phyloP scores from a whole-genome alignment of 1,140 invertebrate genomes.

The Colletes gigas region DNA sequence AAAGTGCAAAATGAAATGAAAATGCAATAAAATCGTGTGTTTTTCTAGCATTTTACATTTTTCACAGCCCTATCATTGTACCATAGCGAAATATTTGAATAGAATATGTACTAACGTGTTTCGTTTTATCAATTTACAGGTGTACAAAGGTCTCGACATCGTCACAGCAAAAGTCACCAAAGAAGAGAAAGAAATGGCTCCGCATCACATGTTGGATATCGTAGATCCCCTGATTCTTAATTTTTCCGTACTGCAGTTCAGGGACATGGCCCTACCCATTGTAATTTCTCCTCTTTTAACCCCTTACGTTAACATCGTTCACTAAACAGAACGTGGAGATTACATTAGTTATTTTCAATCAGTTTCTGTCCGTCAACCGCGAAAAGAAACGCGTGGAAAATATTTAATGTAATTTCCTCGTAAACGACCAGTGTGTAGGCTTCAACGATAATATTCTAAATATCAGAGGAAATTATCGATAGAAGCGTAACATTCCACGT shows the following conservation, averaged over 20 bases:
- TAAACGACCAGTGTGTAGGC: background rate
- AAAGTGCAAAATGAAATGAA: too few relatives aligned
- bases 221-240: constrained; percentile 87
- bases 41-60: too few relatives aligned
- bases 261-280: constrained; percentile 89
- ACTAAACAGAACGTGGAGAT: too few relatives aligned
- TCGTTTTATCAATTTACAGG: constrained; percentile 82
- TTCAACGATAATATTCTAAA: too few relatives aligned
- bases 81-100: too few relatives aligned
- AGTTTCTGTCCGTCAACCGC: too few relatives aligned
- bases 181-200: constrained; percentile 88
- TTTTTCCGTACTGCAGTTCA: constrained; percentile 94
- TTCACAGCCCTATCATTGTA: too few relatives aligned
- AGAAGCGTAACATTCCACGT: background rate
- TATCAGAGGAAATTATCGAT: too few relatives aligned
- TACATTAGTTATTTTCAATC: too few relatives aligned
- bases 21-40: too few relatives aligned
- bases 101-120: too few relatives aligned
- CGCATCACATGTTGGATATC: constrained; percentile 95
- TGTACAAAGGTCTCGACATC: constrained; percentile 96
- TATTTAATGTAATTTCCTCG: background rate
- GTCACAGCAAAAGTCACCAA: constrained; percentile 97
- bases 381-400: too few relatives aligned
- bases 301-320: background rate
- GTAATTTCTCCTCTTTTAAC: constrained; percentile 81